Conservation (phyloP, 1,140 invertebrate genomes). For the Sycophila sp. region DNA sequence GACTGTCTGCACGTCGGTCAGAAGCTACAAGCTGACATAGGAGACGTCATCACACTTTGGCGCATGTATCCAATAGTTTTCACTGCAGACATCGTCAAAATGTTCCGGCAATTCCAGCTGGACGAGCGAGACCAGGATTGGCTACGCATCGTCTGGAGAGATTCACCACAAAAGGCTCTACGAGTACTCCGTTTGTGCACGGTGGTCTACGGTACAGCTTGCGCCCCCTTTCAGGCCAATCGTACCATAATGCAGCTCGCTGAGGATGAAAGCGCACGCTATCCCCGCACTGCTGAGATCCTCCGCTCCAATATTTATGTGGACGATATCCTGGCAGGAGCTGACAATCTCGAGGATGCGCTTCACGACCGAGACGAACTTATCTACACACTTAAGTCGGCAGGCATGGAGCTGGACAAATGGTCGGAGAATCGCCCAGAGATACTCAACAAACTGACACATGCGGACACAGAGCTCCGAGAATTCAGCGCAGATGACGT, state of each 20-base stretch:
- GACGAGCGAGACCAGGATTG: neutral
- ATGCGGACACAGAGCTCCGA: no score
- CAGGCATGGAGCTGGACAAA: neutral
- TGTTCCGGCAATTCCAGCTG: constrained; percentile 23
- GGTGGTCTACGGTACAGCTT: constrained; percentile 20
- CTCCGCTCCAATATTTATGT: neutral
- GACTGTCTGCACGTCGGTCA: neutral
- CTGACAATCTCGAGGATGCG: neutral
- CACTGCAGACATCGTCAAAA: constrained; percentile 14
- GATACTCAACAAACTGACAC: no score
- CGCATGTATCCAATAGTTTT: neutral
- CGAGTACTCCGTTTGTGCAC: neutral
- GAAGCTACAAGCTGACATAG: constrained; percentile 22
- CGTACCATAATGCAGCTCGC: neutral
- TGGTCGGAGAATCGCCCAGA: neutral
- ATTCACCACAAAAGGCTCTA: neutral
- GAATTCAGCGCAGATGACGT: neutral
- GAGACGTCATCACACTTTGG: neutral
- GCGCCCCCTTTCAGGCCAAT: constrained; percentile 27
- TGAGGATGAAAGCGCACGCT: neutral
- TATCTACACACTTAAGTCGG: neutral
- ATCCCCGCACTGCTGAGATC: neutral
- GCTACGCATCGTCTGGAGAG: constrained; percentile 21
- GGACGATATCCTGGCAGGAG: constrained; percentile 10
- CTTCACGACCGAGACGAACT: neutral